Evolutionary conservation across 92 coral and sea anemone genomes (phyloP).

Genomic region (Muricea muricata): DNA sequence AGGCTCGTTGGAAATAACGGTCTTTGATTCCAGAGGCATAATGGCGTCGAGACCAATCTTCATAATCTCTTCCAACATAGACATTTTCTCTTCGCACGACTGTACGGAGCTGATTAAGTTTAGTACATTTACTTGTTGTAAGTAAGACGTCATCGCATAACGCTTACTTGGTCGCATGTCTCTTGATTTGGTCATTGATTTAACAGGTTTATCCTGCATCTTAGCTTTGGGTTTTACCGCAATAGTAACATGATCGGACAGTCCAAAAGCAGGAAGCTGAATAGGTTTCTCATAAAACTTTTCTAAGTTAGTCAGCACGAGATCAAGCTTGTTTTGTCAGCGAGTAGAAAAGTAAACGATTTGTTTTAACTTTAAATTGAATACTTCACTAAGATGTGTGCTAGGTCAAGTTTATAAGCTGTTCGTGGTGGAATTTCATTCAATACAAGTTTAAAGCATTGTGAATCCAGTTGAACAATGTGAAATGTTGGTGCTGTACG

Average conservation of each 20-base stretch:
- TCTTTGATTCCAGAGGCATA: background rate
- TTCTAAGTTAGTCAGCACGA: background rate
- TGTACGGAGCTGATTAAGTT: conserved; percentile 1
- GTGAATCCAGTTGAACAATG: too few species aligned
- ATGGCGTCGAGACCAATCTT: conserved; percentile 36
- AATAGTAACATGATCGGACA: conserved; percentile 46
- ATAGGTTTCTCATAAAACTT: background rate
- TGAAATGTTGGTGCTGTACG: too few species aligned
- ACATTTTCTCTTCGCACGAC: conserved; percentile 5
- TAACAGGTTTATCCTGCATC: conserved; percentile 1
- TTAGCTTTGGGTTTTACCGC: conserved; percentile 29
- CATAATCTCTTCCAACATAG: background rate
- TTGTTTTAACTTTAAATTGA: background rate
- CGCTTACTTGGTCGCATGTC: conserved; percentile 48
- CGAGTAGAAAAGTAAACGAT: conserved; percentile 26
- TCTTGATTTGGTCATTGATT: conserved; percentile 2
- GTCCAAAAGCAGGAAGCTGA: conserved; percentile 9
- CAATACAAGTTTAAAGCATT: too few species aligned
- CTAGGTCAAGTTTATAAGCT: too few species aligned
- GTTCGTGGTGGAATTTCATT: too few species aligned
- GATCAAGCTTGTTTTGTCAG: background rate
- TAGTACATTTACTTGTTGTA: background rate
- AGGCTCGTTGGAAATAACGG: conserved; percentile 10
- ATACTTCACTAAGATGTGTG: too few species aligned
- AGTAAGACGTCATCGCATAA: conserved; percentile 41